phyloP scores from a whole-genome alignment of 2,113 vertebrate genomes.

The Geococcyx californianus region DNA sequence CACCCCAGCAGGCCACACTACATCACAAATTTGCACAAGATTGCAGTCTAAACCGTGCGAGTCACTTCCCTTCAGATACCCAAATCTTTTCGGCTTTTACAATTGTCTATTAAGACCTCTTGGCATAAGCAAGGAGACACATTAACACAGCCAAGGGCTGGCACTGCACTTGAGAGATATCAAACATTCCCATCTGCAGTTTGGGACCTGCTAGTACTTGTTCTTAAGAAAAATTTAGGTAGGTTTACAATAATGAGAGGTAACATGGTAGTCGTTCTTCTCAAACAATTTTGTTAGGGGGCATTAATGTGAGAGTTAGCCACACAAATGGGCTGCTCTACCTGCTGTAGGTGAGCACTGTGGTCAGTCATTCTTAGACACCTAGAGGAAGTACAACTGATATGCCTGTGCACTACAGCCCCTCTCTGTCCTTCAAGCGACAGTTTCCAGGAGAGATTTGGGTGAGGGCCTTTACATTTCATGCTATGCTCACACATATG shows the following conservation, averaged over 20 bases:
- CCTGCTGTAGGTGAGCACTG: background rate
- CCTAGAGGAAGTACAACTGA: background rate
- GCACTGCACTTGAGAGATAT: background rate
- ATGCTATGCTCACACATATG: background rate
- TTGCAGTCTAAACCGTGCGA: background rate
- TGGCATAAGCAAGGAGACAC: background rate
- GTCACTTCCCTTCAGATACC: background rate
- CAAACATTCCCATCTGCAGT: background rate
- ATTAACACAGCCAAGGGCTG: background rate
- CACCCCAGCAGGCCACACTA: background rate
- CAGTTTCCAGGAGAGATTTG: background rate
- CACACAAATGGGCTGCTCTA: background rate
- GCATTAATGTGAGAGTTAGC: background rate
- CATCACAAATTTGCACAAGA: background rate
- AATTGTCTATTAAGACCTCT: background rate
- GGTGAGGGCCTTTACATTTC: background rate
- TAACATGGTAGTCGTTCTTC: background rate
- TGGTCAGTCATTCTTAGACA: background rate
- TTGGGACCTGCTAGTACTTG: conserved; percentile 19
- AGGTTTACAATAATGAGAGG: background rate
- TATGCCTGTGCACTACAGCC: background rate
- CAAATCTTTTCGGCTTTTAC: background rate
- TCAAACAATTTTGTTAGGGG: background rate
- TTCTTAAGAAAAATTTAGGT: conserved; percentile 26
- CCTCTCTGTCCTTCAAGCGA: background rate